A percentile compares a stretch with the other conserved stretches of the same genome.
phyloP scores from a whole-genome alignment of 2,888 invertebrate genomes.

The Phaonia tiefii region DNA sequence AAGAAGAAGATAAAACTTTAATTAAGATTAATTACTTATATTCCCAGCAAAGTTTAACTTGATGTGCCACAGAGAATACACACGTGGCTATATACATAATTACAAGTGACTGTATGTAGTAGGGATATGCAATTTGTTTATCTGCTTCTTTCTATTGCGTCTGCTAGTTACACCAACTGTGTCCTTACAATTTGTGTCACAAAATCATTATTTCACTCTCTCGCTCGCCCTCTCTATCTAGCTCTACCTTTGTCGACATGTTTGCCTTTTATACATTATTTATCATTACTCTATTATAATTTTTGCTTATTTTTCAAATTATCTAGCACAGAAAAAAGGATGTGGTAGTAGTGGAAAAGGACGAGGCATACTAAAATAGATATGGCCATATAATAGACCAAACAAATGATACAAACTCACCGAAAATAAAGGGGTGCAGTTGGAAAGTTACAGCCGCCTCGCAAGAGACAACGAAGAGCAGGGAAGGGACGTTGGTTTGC shows the following conservation, averaged over 20 bases:
- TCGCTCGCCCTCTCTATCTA: too few species aligned
- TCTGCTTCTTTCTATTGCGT: too few species aligned
- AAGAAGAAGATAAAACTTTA: slow-evolving; percentile 34
- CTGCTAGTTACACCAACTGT: too few species aligned
- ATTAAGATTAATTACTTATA: slow-evolving; percentile 63
- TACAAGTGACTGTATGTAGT: too few species aligned
- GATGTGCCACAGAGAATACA: not conserved
- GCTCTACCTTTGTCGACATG: not conserved
- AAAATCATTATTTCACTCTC: too few species aligned
- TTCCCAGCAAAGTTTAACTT: slow-evolving; percentile 46
- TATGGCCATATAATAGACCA: not conserved
- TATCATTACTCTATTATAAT: slow-evolving; percentile 29
- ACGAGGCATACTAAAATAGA: too few species aligned
- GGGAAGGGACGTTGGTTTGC: too few species aligned
- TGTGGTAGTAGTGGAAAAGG: too few species aligned
- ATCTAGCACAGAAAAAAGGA: not conserved
- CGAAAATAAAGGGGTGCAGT: not conserved
- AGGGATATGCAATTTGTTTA: too few species aligned
- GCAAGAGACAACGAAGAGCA: too few species aligned
- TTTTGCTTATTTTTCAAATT: not conserved
- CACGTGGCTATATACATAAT: not conserved
- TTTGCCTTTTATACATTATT: slow-evolving; percentile 20
- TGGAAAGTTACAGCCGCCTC: not conserved
- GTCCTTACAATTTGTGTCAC: too few species aligned
- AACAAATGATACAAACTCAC: not conserved